Evolutionary conservation across 2,113 vertebrate species (phyloP).

Genomic region (Bubo bubo): DNA sequence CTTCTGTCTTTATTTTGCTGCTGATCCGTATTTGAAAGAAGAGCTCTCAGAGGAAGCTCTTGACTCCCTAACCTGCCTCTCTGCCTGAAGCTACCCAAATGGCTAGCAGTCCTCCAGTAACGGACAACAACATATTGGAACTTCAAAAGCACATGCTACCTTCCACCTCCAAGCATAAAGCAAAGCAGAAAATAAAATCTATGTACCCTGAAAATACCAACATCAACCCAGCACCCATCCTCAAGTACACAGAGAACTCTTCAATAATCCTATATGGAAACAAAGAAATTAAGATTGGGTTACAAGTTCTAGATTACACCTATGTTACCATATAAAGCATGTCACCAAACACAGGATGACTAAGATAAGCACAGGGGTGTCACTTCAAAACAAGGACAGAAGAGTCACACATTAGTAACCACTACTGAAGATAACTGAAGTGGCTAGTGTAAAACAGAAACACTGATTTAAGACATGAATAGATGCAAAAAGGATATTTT

Average conservation of each 20-base stretch:
- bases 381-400: not conserved
- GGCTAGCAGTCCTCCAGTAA: not conserved
- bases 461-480: not conserved
- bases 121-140: rapidly evolving
- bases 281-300: not conserved
- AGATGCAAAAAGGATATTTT: not conserved
- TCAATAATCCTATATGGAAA: not conserved
- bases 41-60: not conserved
- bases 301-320: not conserved
- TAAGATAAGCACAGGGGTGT: not conserved
- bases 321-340: not conserved
- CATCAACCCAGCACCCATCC: not conserved
- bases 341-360: not conserved
- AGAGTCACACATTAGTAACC: not conserved
- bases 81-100: not conserved
- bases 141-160: not conserved
- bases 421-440: not conserved
- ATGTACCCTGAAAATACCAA: not conserved
- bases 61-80: not conserved
- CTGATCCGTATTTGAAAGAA: not conserved
- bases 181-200: not conserved
- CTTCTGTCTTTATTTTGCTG: not conserved
- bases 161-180: not conserved
- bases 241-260: not conserved
- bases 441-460: not conserved